These are phyloP conservation scores for Peromyscus eremicus DNA, from an alignment of 2,797 vertebrate species.

Conservation along the genomic window DNA sequence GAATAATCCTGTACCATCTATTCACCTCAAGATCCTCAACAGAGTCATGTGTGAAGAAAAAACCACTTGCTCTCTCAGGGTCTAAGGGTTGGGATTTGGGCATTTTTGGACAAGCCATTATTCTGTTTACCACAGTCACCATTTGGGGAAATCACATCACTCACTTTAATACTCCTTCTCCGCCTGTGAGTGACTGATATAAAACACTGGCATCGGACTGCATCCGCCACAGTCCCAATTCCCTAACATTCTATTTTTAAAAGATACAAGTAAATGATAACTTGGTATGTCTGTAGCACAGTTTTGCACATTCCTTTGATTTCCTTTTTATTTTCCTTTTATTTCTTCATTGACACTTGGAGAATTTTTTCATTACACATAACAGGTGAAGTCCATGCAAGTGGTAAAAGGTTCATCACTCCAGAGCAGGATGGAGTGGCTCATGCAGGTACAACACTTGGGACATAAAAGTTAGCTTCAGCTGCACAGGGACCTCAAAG, in stretches of 20 bases:
- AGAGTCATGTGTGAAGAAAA: background rate
- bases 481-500: background rate
- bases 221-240: background rate
- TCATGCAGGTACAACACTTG: background rate
- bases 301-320: background rate
- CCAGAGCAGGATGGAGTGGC: background rate
- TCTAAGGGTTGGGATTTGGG: background rate
- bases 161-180: background rate
- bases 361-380: background rate
- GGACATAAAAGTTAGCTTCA: background rate
- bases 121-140: background rate
- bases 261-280: background rate
- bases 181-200: background rate
- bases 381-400: background rate
- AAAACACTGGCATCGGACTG: background rate
- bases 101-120: background rate
- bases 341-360: background rate
- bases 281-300: background rate
- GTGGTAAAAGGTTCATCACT: background rate
- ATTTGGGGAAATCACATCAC: slow-evolving; percentile 2
- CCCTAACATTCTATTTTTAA: background rate
- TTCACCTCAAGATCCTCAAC: background rate
- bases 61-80: background rate
- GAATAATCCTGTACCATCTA: background rate
- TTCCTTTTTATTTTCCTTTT: slow-evolving; percentile 14